These are phyloP conservation scores for Zaprionus ornatus DNA, from an alignment of 1,140 invertebrate genomes.

Conservation along the genomic window DNA sequence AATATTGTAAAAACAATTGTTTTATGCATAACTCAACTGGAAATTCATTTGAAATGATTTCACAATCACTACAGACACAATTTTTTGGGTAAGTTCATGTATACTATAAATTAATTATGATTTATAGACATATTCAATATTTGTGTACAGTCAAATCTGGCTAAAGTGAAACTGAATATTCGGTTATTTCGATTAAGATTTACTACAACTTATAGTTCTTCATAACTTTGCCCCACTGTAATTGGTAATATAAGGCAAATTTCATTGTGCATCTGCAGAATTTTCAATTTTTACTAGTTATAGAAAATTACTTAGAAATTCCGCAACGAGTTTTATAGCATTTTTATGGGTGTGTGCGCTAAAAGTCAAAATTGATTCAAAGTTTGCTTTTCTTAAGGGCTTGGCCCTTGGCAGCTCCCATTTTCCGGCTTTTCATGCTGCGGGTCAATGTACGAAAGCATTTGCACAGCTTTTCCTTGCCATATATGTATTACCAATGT, in stretches of 20 bases:
- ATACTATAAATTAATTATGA: neutral
- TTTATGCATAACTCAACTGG: conserved; percentile 18
- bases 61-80: no score
- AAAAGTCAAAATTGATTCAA: conserved; percentile 1
- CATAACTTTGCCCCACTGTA: neutral
- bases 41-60: neutral
- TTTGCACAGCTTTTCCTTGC: neutral
- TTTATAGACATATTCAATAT: neutral
- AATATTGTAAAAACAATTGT: conserved; percentile 32
- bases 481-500: neutral
- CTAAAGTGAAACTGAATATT: neutral
- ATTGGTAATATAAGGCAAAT: neutral
- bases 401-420: conserved; percentile 1
- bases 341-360: neutral
- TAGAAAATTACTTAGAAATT: conserved; percentile 1
- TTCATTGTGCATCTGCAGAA: neutral
- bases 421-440: neutral
- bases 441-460: conserved; percentile 2
- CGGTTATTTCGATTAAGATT: neutral
- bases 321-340: neutral
- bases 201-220: neutral
- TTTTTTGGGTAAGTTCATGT: neutral
- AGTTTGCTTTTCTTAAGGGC: neutral
- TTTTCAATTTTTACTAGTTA: neutral
- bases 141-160: neutral